phyloP scores from a whole-genome alignment of 1,140 invertebrate species.

The Pseudoatta argentina region DNA sequence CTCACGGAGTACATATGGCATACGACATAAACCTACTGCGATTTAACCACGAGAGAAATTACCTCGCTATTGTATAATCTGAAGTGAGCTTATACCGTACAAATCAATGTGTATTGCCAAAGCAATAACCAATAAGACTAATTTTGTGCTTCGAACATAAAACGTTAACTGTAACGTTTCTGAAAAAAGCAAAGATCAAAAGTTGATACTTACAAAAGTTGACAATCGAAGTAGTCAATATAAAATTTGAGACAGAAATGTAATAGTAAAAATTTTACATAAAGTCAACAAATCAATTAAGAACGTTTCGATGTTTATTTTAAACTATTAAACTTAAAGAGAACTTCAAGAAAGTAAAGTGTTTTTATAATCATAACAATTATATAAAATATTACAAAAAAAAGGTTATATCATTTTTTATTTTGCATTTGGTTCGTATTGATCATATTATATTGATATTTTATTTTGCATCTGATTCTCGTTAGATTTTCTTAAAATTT shows the following conservation, averaged over 20 bases:
- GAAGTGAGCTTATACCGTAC: constrained; percentile 11
- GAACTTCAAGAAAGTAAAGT: not conserved
- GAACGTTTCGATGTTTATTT: not conserved
- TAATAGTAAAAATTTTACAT: not conserved
- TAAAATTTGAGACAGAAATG: not conserved
- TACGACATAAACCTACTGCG: constrained; percentile 34
- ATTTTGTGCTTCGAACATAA: constrained; percentile 63
- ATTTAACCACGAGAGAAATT: constrained; percentile 67
- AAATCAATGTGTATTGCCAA: constrained; percentile 61
- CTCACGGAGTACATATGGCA: constrained; percentile 55
- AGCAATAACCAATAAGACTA: constrained; percentile 72
- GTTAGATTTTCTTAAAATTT: not conserved
- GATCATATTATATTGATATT: too few species aligned
- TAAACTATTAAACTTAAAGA: not conserved
- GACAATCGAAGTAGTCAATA: not conserved
- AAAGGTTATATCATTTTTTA: not conserved
- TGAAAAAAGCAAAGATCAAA: not conserved
- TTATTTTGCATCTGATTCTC: not conserved
- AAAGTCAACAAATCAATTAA: not conserved
- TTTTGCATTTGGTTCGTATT: not conserved
- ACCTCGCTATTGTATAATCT: constrained; percentile 64
- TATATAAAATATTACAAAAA: not conserved
- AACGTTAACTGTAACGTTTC: not conserved
- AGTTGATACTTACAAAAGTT: not conserved
- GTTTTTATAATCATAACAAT: not conserved